These are phyloP conservation scores for Prietella phreatophila DNA, from an alignment of 2,113 vertebrate genomes.

Conservation along the genomic window DNA sequence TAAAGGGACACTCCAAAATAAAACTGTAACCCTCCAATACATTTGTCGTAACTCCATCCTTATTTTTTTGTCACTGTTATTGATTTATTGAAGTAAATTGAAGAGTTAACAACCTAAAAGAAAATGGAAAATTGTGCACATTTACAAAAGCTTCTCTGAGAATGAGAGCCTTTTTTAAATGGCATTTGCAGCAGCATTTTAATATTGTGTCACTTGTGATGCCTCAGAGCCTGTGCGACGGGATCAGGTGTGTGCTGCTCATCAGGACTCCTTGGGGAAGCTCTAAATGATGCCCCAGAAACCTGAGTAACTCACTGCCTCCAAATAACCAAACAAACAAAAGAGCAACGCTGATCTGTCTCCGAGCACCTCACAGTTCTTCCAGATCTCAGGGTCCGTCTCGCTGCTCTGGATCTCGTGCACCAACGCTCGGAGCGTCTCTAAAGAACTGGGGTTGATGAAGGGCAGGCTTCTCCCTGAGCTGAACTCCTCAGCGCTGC, in stretches of 20 bases:
- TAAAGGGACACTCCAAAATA: not conserved
- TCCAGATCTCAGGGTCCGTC: conserved; percentile 81
- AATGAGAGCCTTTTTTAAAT: not conserved
- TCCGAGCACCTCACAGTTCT: conserved; percentile 83
- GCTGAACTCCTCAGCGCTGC: conserved; percentile 70
- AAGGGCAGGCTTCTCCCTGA: conserved; percentile 79
- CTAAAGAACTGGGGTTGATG: conserved; percentile 77
- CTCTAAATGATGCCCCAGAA: conserved; percentile 19
- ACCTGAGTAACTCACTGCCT: conserved; percentile 10
- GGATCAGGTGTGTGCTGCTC: conserved; percentile 56
- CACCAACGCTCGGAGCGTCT: conserved; percentile 79
- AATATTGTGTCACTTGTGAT: conserved; percentile 47
- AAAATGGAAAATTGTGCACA: not conserved
- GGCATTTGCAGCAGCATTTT: conserved; percentile 16
- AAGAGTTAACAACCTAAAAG: not conserved
- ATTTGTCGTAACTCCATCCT: not conserved
- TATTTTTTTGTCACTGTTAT: not conserved
- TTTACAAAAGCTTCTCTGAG: not conserved
- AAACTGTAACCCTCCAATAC: not conserved
- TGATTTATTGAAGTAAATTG: not conserved
- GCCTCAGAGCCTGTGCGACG: not conserved
- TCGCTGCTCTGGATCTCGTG: conserved; percentile 80
- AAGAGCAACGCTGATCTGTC: not conserved
- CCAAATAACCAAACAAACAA: not conserved
- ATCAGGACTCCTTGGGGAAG: conserved; percentile 16